These are phyloP conservation scores for Diacarnus erythraeanus DNA, from an alignment of 37 sponge, comb jelly and placozoan genomes.

Conservation along the genomic window DNA sequence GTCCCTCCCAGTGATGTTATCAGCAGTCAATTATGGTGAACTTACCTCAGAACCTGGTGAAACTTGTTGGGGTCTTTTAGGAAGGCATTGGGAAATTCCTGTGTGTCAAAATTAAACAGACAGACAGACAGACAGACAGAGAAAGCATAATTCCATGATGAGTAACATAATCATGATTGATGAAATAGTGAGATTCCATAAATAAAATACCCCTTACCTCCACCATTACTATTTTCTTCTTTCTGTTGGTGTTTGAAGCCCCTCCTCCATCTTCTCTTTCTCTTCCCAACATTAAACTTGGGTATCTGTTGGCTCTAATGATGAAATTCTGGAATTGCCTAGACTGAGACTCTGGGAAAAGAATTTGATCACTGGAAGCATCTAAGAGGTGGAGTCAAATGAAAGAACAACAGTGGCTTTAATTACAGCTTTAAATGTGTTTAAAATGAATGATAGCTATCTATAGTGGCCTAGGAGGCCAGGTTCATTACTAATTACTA, in stretches of 20 bases:
- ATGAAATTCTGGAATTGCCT: slow-evolving; percentile 73
- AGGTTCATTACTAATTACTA: no score
- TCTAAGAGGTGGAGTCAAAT: no score
- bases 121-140: not conserved
- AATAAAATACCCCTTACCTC: slow-evolving; percentile 53
- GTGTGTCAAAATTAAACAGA: not conserved
- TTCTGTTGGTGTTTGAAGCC: not conserved
- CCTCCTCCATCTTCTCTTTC: slow-evolving; percentile 1
- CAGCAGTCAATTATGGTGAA: not conserved
- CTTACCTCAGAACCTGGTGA: slow-evolving; percentile 65
- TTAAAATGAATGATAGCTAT: no score
- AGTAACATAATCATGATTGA: not conserved
- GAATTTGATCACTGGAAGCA: slow-evolving; percentile 13
- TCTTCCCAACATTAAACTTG: slow-evolving; percentile 40
- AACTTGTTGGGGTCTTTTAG: slow-evolving; percentile 62
- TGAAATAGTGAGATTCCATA: not conserved
- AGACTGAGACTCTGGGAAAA: slow-evolving; percentile 58
- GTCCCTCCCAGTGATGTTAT: no score
- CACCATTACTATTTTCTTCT: slow-evolving; percentile 58
- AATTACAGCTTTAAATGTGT: no score
- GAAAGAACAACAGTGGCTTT: no score
- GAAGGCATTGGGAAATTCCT: slow-evolving; percentile 90
- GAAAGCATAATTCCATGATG: not conserved
- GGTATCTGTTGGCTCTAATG: slow-evolving; percentile 56
- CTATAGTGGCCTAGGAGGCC: no score